phyloP scores from a whole-genome alignment of 1,140 invertebrate species.

The Meloidogyne hapla region DNA sequence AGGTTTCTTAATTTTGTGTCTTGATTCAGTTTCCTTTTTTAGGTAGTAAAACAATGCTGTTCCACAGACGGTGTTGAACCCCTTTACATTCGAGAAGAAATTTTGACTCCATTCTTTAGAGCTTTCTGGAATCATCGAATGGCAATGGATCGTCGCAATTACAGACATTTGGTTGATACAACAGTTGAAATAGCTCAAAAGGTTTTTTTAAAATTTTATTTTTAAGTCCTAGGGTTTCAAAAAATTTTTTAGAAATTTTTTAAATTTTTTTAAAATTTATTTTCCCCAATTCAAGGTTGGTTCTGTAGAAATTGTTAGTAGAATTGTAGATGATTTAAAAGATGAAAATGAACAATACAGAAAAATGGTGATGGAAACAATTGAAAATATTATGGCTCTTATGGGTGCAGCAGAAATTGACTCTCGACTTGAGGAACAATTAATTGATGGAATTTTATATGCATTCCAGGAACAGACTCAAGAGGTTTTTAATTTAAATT shows the following conservation, averaged over 20 bases:
- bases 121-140: conserved; percentile 99
- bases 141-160: conserved; percentile 95
- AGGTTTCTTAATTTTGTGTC: conserved; percentile 69
- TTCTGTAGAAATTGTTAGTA: conserved; percentile 94
- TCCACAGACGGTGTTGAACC: conserved; percentile 98
- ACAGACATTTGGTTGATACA: conserved; percentile 94
- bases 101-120: conserved; percentile 97
- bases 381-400: conserved; percentile 96
- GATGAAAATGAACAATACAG: conserved; percentile 99
- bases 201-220: conserved; percentile 72
- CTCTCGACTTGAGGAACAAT: conserved; percentile 91
- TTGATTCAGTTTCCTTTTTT: conserved; percentile 49
- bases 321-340: conserved; percentile 97
- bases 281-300: conserved; percentile 71
- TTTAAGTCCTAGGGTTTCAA: too few relatives aligned
- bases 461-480: conserved; percentile 99
- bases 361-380: conserved; percentile 99
- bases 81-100: conserved; percentile 98
- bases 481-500: conserved; percentile 71
- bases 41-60: conserved; percentile 99
- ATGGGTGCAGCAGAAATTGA: conserved; percentile 96
- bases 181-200: conserved; percentile 99
- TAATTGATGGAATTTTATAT: conserved; percentile 98
- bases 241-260: conserved; percentile 31
- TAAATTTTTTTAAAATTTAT: conserved; percentile 33